phyloP scores from a whole-genome alignment of 2,888 invertebrate genomes.

The Gonocerus acuteangulatus region DNA sequence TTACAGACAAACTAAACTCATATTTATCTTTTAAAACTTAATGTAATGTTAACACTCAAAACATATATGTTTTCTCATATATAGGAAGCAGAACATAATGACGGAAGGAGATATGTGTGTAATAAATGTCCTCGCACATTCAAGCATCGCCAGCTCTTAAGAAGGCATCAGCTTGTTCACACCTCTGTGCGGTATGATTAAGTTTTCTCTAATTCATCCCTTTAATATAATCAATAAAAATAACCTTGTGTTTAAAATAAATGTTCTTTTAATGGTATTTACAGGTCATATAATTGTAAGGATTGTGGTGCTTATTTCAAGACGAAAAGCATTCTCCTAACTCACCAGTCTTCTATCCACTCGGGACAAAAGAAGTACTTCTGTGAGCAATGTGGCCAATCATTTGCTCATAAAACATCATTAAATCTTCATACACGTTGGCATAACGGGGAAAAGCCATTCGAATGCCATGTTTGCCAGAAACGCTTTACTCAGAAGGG shows the following conservation, averaged over 20 bases:
- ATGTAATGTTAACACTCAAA: too few relatives aligned
- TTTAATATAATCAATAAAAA: too few relatives aligned
- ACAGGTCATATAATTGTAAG: constrained; percentile 43
- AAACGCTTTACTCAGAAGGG: constrained; percentile 71
- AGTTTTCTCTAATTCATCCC: too few relatives aligned
- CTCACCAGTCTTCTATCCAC: constrained; percentile 61
- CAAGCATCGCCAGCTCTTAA: constrained; percentile 63
- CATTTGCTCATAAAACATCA: constrained; percentile 70
- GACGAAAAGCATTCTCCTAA: constrained; percentile 61
- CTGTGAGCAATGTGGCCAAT: constrained; percentile 63
- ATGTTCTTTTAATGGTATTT: too few relatives aligned
- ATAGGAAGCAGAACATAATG: constrained; percentile 58
- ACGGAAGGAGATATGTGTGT: constrained; percentile 62
- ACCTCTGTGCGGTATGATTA: constrained; percentile 12
- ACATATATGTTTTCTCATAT: too few relatives aligned
- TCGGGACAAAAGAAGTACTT: constrained; percentile 61
- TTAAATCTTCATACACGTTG: constrained; percentile 56
- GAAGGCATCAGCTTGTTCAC: constrained; percentile 73
- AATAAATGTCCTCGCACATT: constrained; percentile 67
- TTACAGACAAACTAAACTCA: too few relatives aligned
- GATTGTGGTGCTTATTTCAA: constrained; percentile 56
- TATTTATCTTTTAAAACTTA: too few relatives aligned
- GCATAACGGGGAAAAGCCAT: constrained; percentile 53
- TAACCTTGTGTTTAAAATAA: too few relatives aligned
- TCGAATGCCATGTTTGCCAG: constrained; percentile 57